A percentile compares a stretch with the other conserved stretches of the same genome.
Evolutionary conservation across 1,140 invertebrate genomes (phyloP).

Genomic region (Physella acuta): DNA sequence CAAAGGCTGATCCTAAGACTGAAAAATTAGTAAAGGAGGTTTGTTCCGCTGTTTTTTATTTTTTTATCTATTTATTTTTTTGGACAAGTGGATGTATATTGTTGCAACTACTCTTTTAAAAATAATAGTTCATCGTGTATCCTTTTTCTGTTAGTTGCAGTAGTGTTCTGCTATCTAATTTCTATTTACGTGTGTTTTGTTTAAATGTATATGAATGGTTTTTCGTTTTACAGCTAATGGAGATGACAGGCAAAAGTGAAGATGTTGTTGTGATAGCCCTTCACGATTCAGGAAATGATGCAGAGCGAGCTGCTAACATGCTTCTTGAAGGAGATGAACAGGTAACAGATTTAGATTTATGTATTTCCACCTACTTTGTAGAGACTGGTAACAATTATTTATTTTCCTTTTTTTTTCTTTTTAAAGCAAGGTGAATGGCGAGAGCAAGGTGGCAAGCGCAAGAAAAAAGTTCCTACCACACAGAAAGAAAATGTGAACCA

Average conservation of each 20-base stretch:
- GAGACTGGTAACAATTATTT: not conserved
- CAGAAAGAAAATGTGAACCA: conserved; percentile 14
- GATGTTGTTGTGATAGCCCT: conserved; percentile 59
- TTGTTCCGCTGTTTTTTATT: not conserved
- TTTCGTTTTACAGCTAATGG: conserved; percentile 48
- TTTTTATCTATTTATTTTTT: not conserved
- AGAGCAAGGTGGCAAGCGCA: conserved; percentile 22
- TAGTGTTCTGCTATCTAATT: not conserved
- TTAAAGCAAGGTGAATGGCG: conserved; percentile 23
- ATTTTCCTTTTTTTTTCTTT: not conserved
- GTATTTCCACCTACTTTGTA: not conserved
- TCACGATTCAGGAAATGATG: conserved; percentile 60
- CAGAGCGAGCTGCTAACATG: conserved; percentile 70
- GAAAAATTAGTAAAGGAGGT: conserved; percentile 66
- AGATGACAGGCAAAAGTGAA: conserved; percentile 54
- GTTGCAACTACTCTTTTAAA: too few relatives aligned
- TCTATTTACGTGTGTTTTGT: not conserved
- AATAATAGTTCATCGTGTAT: not conserved
- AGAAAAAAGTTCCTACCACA: conserved; percentile 8
- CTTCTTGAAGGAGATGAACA: conserved; percentile 71
- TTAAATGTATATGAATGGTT: not conserved
- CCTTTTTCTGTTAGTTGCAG: not conserved
- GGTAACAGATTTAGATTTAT: conserved; percentile 46
- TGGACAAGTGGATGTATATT: too few relatives aligned
- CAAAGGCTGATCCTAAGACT: conserved; percentile 36